phyloP scores from a whole-genome alignment of 1,140 invertebrate genomes.

The Saccostrea cuccullata region DNA sequence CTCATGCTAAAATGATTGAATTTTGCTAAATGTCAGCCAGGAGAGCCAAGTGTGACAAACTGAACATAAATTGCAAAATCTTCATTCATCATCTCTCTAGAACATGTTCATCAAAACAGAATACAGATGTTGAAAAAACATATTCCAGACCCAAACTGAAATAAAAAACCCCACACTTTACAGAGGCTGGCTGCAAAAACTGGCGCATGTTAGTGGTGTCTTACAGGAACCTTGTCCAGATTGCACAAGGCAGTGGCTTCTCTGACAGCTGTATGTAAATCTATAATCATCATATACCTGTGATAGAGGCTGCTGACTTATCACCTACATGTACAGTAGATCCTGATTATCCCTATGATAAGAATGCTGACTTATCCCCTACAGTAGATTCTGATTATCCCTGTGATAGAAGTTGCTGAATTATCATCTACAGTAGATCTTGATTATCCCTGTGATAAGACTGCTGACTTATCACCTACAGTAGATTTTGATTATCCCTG shows the following conservation, averaged over 20 bases:
- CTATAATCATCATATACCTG: background rate
- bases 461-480: background rate
- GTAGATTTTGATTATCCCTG: background rate
- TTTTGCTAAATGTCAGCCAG: background rate
- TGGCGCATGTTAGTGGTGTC: background rate
- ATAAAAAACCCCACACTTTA: slow-evolving; percentile 10
- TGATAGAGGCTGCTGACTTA: background rate
- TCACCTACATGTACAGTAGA: background rate
- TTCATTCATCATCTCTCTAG: slow-evolving; percentile 31
- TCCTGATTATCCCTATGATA: no score
- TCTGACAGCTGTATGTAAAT: background rate
- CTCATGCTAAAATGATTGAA: slow-evolving; percentile 28
- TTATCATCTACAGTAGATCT: no score
- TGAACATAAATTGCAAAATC: slow-evolving; percentile 22
- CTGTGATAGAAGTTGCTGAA: background rate
- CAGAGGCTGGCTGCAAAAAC: background rate
- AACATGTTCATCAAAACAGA: slow-evolving; percentile 25
- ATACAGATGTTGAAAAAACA: slow-evolving; percentile 8
- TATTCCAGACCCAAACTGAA: background rate
- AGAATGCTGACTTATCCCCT: background rate
- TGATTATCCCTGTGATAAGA: no score
- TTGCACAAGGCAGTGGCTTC: slow-evolving; percentile 15
- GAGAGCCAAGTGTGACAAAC: slow-evolving; percentile 2
- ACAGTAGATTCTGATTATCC: background rate
- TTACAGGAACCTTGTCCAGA: background rate